These are phyloP conservation scores for Torymus auratus DNA, from an alignment of 2,888 invertebrate species.

Conservation along the genomic window DNA sequence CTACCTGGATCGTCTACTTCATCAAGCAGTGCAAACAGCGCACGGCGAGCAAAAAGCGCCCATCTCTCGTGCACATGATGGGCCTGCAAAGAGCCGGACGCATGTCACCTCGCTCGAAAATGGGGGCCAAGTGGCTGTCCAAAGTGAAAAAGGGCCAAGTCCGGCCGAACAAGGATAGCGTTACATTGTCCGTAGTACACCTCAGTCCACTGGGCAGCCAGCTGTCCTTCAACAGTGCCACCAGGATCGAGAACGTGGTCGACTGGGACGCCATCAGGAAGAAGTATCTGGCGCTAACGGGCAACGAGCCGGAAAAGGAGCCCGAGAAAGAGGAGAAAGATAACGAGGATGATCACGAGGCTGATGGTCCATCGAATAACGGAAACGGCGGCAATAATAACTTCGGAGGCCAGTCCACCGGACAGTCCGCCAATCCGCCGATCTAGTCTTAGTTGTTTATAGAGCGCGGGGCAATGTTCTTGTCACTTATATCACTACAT, in stretches of 20 bases:
- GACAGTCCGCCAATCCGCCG: constrained; percentile 29
- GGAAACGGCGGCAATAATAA: not conserved
- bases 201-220: constrained; percentile 91
- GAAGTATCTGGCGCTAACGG: constrained; percentile 88
- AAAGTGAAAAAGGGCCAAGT: constrained; percentile 78
- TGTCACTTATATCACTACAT: not conserved
- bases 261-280: constrained; percentile 96
- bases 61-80: constrained; percentile 78
- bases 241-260: constrained; percentile 91
- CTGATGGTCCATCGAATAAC: not conserved
- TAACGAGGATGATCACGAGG: constrained; percentile 64
- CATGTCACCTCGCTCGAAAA: constrained; percentile 77
- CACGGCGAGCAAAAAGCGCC: constrained; percentile 76
- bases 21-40: constrained; percentile 77
- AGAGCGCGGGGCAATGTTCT: not conserved
- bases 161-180: constrained; percentile 79
- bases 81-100: constrained; percentile 76
- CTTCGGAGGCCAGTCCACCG: not conserved
- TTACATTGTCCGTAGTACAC: constrained; percentile 88
- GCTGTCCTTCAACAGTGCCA: constrained; percentile 87
- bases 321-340: constrained; percentile 71
- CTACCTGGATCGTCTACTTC: constrained; percentile 80
- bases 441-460: constrained; percentile 15
- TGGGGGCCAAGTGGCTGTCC: constrained; percentile 78
- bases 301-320: constrained; percentile 80